These are phyloP conservation scores for Drosophila kepulauana DNA, from an alignment of 1,140 invertebrate species.

Conservation along the genomic window DNA sequence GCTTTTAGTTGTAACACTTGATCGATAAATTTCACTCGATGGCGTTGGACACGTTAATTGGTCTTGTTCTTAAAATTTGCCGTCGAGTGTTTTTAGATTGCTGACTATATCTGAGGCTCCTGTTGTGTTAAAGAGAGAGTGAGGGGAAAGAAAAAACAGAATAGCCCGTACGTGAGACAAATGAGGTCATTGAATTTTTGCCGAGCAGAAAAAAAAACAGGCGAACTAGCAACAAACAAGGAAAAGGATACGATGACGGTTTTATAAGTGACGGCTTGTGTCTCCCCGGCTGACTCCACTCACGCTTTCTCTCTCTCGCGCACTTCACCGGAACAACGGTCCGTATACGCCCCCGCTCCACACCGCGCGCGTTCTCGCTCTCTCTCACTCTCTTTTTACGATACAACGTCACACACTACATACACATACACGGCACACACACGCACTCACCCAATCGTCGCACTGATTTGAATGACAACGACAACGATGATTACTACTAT, in stretches of 20 bases:
- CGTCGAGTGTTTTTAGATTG: constrained; percentile 48
- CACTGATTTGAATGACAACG: constrained; percentile 58
- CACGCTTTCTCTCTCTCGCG: constrained; percentile 38
- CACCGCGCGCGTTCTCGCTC: constrained; percentile 37
- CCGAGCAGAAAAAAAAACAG: constrained; percentile 32
- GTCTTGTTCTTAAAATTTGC: constrained; percentile 47
- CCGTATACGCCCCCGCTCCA: constrained; percentile 52
- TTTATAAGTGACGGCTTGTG: constrained; percentile 36
- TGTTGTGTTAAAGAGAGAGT: constrained; percentile 40
- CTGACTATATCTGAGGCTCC: constrained; percentile 51
- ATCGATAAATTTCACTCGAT: constrained; percentile 45
- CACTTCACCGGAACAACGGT: constrained; percentile 65
- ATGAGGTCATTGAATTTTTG: constrained; percentile 82
- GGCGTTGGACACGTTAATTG: constrained; percentile 42
- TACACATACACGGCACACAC: constrained; percentile 40
- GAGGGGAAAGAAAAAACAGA: constrained; percentile 28
- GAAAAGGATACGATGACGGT: constrained; percentile 54
- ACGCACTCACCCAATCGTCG: constrained; percentile 54
- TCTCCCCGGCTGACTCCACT: constrained; percentile 41
- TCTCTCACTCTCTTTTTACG: constrained; percentile 50
- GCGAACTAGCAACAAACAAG: constrained; percentile 24
- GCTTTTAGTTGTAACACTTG: constrained; percentile 30
- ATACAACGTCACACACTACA: constrained; percentile 66
- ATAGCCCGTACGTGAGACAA: constrained; percentile 75
- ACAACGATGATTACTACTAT: constrained; percentile 46